Base-by-base conservation (phyloP, 1,140 invertebrate genomes). In the Gonatopus flavifemur region DNA sequence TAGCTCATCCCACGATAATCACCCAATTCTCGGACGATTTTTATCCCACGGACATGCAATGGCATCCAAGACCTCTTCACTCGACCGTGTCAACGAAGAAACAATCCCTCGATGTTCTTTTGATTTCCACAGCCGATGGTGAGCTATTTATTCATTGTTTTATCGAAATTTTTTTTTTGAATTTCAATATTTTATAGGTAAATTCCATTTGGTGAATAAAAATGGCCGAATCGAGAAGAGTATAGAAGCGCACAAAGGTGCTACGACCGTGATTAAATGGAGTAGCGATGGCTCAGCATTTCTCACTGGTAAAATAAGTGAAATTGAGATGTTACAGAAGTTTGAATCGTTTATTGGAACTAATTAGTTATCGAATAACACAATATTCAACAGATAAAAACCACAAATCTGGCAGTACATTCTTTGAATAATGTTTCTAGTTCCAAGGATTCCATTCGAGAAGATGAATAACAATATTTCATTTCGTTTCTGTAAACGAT, bases 221-320 rank as follows among this genome's bases (percentile, higher is more conserved):
- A 89, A 84, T 70, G 95, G 95, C 6, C 82, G 94, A 31, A 88
- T 97, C 47, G 97, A 99, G 73, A 94, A 96, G 70, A 90, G 83
- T 58, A 86, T 98, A 0, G 88, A 90, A 38, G 96, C 93, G 33
- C 97, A 99, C 72, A 88, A 89, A 74, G 95, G 89, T n/a, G 93
- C 94, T 12, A 88, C 92, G 42, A 81, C 94, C 3, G 81, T 85
- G 18, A 88, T 87, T 9, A 84, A 83, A 66, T 98, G 96, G 96
- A 96, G 90, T 76, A 86, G 87, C 47, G 95, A 98, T 80, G 96
- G 93, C 3, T 87, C 91, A 32, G 91, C 92, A 9, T 81, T 98
- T 33, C 77, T 96, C 2, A 96, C 94, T 67, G 88, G 91, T 88
- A 72, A 62, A 22, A 16, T 45, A 37, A 33, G n/a, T n/a, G n/a